Evolutionary conservation across 2,888 invertebrate genomes (phyloP), one percentile per base, ranked within the genome.

Genomic region (Sphaerophoria taeniata): DNA sequence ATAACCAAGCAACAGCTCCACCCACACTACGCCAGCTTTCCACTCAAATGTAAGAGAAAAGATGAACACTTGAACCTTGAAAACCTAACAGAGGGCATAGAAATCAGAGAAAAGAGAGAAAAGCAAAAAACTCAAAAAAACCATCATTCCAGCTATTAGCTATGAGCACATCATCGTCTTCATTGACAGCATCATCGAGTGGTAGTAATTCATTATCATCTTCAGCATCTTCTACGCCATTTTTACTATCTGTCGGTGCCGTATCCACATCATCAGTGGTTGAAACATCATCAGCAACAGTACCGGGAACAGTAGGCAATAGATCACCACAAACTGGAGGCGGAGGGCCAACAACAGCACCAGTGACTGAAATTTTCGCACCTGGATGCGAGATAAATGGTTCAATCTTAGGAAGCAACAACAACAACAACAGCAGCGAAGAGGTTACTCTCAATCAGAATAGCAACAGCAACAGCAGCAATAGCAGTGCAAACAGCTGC

Each of bases 201-300:
- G 85, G 85, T 85, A 85, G 81, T 81, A 81, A 81, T 85, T 85
- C 81, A 85, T 85, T 85, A 85, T 85, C 81, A 81, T 85, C 85
- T 81, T 77, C 85, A 81, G 72, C 81, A 77, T 85, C 84, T 80
- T 80, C 85, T 47, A 55, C 56, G 58, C 61, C 81, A 45, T 70
- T 76, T 63, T 77, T 85, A 51, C 53, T 77, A 76, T 60, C 76
- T 14, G 81, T 69, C 63, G 73, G 73, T 51, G 47, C 39, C 12
- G 6, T 39, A 24, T 45, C 69, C 76, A 76, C 72, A 81, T 39
- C 81, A 58, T 63, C 85, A 51, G 85, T 81, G 72, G 85, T 85
- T 73, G 81, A 72, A 63, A 69, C 85, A 47, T n/a, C n/a, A n/a
- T 58, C 77, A 53, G 45, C 76, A 14, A 63, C 69, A 63, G 43